Base-by-base conservation (phyloP, 2,113 vertebrate species). In the Percina caprodes region DNA sequence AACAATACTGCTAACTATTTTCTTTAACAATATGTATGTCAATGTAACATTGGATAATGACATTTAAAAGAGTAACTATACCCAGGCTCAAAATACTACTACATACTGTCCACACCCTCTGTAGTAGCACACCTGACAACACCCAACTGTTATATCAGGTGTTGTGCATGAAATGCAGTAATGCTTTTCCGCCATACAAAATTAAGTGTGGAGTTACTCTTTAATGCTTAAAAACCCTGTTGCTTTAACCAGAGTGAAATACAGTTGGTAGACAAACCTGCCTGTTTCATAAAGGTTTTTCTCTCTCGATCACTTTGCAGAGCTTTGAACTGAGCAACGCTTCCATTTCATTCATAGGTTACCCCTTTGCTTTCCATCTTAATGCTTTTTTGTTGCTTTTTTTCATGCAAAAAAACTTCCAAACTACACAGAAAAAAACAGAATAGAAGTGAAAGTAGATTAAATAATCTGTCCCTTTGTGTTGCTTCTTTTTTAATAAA, bases 391-490 rank as follows among this genome's bases (percentile, higher is more conserved):
- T 74, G n/a, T 82, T 30, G 30, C 30, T 30, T 30, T 73, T 72
- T n/a, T 79, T 82, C 86, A 91, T 92, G 86, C 9, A n/a, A 73
- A 63, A 65, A 33, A 24, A 5, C 63, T 54, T 45, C 60, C n/a
- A 39, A 30, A 71, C 60, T 65, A 42, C 55, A 16, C 19, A 39
- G 49, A n/a, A 56, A 82, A 59, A 30, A 63, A 59, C 61, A 89
- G 61, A 11, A 42, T 52, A 30, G 14, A 59, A 61, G 16, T 80
- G 67, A 65, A 75, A 63, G 33, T 59, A 59, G 33, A 72, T 16
- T 3, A 42, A 42, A 42, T 42, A 42, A 14, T 46, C 35, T 48
- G 15, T 69, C 13, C 13, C 45, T 19, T 45, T 30, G n/a, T 61
- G n/a, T 56, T 74, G 54, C 69, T 80, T 79, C 78, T 86, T 88